Conservation (phyloP, 1,140 invertebrate species). For the Panagrolaimus sp. region DNA sequence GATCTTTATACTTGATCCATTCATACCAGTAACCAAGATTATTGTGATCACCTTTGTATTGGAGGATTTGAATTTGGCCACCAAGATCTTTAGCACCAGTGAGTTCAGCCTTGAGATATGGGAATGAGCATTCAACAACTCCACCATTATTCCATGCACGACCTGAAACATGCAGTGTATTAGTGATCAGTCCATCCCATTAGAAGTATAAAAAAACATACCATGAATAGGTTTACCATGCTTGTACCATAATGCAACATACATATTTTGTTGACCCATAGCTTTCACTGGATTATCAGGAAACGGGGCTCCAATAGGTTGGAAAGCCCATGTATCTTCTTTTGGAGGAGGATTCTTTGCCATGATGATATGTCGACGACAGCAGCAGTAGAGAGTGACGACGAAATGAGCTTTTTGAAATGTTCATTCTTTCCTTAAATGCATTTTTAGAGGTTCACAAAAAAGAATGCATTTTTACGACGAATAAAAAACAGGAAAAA, state of each 20-base stretch:
- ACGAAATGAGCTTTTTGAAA: no score
- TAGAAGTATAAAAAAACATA: slow-evolving; percentile 21
- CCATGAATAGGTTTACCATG: background rate
- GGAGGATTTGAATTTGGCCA: slow-evolving; percentile 38
- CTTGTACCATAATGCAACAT: background rate
- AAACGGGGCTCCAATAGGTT: slow-evolving; percentile 46
- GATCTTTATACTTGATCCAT: slow-evolving; percentile 51
- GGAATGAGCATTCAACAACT: slow-evolving; percentile 41
- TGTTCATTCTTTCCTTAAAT: no score
- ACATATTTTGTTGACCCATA: slow-evolving; percentile 44
- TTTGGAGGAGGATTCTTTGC: slow-evolving; percentile 18
- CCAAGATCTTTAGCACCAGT: slow-evolving; percentile 33
- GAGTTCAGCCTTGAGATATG: slow-evolving; percentile 37
- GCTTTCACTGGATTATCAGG: slow-evolving; percentile 48
- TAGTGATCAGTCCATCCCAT: slow-evolving; percentile 33
- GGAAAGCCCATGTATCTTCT: slow-evolving; percentile 45
- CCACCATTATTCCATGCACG: slow-evolving; percentile 44
- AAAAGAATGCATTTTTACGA: no score
- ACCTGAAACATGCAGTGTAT: slow-evolving; percentile 32
- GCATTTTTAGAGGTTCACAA: no score
- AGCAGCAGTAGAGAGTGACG: no score
- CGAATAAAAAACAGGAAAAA: no score
- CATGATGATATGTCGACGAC: no score
- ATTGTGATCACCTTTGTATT: slow-evolving; percentile 36
- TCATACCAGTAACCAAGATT: slow-evolving; percentile 40